These are phyloP conservation scores for Uropetala carovei DNA, from an alignment of 2,888 invertebrate species.

Conservation along the genomic window DNA sequence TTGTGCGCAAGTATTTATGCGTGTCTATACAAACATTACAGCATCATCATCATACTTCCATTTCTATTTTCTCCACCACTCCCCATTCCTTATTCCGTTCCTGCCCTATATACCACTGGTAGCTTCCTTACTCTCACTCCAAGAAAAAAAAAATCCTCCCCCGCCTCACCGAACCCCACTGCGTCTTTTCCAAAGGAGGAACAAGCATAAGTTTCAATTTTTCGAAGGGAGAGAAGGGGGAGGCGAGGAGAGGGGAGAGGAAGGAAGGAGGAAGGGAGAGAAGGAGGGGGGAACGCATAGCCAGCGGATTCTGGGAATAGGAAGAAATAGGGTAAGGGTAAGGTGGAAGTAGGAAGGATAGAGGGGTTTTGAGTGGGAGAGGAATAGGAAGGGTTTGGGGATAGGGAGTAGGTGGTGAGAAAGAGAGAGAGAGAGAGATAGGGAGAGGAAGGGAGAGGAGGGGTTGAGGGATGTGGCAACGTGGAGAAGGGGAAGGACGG, in stretches of 20 bases:
- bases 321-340: background rate
- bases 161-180: conserved; percentile 22
- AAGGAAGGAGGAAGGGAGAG: too few species aligned
- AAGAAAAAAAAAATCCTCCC: conserved; percentile 4
- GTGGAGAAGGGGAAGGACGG: background rate
- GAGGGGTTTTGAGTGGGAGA: background rate
- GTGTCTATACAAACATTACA: too few species aligned
- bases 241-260: background rate
- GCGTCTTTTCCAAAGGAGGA: conserved; percentile 2
- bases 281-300: background rate
- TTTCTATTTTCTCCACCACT: background rate
- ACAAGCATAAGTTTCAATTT: conserved; percentile 31
- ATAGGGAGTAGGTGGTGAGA: background rate
- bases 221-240: background rate
- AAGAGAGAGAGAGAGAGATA: background rate
- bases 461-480: conserved; percentile 2
- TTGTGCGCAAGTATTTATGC: too few species aligned
- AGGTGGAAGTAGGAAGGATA: background rate
- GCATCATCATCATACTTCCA: background rate
- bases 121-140: background rate
- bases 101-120: too few species aligned
- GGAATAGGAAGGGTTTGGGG: background rate
- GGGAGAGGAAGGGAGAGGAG: background rate
- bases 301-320: background rate
- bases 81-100: background rate